These are phyloP conservation scores for Micromesistius poutassou DNA, from an alignment of 2,797 vertebrate species.

Conservation along the genomic window DNA sequence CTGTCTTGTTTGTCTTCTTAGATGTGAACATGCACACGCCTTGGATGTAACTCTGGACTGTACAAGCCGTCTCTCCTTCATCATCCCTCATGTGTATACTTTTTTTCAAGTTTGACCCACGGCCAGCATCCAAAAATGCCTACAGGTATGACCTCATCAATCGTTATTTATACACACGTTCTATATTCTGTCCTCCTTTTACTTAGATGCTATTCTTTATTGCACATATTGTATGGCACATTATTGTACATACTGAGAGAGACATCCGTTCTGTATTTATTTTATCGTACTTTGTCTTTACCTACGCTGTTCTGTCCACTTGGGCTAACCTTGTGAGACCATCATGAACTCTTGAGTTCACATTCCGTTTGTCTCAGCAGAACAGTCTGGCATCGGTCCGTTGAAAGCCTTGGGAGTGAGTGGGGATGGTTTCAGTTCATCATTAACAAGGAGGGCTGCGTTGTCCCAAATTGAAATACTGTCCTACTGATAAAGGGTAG, in stretches of 20 bases:
- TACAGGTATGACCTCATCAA: slow-evolving; percentile 83
- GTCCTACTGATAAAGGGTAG: too few species aligned
- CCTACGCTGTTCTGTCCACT: background rate
- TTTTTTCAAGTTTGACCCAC: slow-evolving; percentile 97
- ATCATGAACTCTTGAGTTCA: too few species aligned
- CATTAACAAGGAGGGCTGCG: too few species aligned
- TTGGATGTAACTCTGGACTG: slow-evolving; percentile 35
- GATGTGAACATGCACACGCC: slow-evolving; percentile 39
- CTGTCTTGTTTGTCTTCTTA: slow-evolving; percentile 29
- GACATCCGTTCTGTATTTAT: background rate
- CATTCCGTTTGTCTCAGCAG: too few species aligned
- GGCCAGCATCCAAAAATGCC: slow-evolving; percentile 92
- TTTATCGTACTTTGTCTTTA: background rate
- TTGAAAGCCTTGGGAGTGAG: too few species aligned
- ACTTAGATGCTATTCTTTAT: background rate
- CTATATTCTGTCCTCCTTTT: background rate
- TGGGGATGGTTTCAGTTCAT: too few species aligned
- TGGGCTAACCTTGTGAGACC: background rate
- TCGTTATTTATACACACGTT: background rate
- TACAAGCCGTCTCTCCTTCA: background rate
- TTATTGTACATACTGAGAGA: too few species aligned
- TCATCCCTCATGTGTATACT: slow-evolving; percentile 91
- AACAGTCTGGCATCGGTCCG: too few species aligned
- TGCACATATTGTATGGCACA: too few species aligned
- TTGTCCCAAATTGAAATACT: too few species aligned